Evolutionary conservation across 2,888 invertebrate species (phyloP).

Genomic region (Bembecia ichneumoniformis): DNA sequence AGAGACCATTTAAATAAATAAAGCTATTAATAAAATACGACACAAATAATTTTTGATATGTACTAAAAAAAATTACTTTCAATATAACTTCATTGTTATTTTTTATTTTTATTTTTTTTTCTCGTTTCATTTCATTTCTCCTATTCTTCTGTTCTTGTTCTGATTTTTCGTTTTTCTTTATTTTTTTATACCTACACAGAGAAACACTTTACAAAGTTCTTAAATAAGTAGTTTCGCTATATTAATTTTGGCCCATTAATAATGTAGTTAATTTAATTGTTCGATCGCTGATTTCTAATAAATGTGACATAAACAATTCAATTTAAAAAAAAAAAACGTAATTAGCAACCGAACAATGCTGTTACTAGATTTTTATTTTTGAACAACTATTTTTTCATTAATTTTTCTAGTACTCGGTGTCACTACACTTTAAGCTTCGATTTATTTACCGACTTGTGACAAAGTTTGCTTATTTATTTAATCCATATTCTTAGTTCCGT

Average conservation of each 20-base stretch:
- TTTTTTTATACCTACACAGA: slow-evolving; percentile 66
- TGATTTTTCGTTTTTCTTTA: slow-evolving; percentile 21
- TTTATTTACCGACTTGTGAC: slow-evolving; percentile 11
- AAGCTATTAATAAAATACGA: slow-evolving; percentile 17
- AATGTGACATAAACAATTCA: background rate
- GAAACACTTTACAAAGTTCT: slow-evolving; percentile 66
- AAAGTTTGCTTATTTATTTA: background rate
- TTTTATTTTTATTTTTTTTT: slow-evolving; percentile 4
- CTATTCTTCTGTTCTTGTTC: slow-evolving; percentile 58
- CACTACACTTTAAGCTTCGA: slow-evolving; percentile 36
- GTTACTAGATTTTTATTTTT: slow-evolving; percentile 44
- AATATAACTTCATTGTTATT: slow-evolving; percentile 28
- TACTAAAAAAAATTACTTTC: slow-evolving; percentile 37
- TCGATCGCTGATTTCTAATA: slow-evolving; percentile 50
- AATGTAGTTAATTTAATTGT: slow-evolving; percentile 49
- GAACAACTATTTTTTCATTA: slow-evolving; percentile 33
- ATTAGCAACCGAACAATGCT: slow-evolving; percentile 56
- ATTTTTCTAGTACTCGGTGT: slow-evolving; percentile 46
- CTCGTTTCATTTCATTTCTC: slow-evolving; percentile 25
- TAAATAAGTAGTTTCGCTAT: slow-evolving; percentile 55
- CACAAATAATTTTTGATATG: slow-evolving; percentile 35
- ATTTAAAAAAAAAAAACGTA: slow-evolving; percentile 12
- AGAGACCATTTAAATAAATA: slow-evolving; percentile 9
- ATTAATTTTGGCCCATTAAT: slow-evolving; percentile 61
- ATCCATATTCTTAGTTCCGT: too few relatives aligned